phyloP scores from a whole-genome alignment of 2,888 invertebrate species.

The Tribolium freemani region DNA sequence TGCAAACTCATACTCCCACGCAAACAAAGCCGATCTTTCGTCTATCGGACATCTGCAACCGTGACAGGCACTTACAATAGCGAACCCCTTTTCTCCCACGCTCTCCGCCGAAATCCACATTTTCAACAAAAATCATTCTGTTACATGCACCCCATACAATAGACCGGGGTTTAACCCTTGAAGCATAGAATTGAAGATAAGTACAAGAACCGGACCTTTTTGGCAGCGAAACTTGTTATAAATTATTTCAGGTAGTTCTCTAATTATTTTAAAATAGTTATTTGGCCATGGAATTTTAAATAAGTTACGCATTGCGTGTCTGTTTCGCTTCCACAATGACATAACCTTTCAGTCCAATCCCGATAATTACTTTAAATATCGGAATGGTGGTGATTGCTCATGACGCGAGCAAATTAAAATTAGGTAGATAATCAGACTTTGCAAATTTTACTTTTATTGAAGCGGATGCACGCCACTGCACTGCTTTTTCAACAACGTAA shows the following conservation, averaged over 20 bases:
- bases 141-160: constrained; percentile 8
- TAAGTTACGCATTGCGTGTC: constrained; percentile 33
- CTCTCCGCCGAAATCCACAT: constrained; percentile 33
- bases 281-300: constrained; percentile 37
- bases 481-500: neutral
- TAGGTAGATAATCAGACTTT: too few species aligned
- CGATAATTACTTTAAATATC: neutral
- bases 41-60: constrained; percentile 44
- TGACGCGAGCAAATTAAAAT: too few species aligned
- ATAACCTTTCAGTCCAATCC: constrained; percentile 8
- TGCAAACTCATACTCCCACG: constrained; percentile 45
- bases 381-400: too few species aligned
- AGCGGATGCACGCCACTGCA: neutral
- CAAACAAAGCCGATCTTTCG: constrained; percentile 38
- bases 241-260: neutral
- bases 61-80: constrained; percentile 44
- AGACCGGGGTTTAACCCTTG: neutral
- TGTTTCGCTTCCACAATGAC: constrained; percentile 18
- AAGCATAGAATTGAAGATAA: neutral
- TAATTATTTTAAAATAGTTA: neutral
- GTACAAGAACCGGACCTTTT: neutral
- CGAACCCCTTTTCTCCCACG: constrained; percentile 39
- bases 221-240: neutral
- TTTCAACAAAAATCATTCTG: constrained; percentile 32
- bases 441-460: too few species aligned